Evolutionary conservation across 2,797 vertebrate genomes (phyloP), one percentile per base, ranked within the genome.

Genomic region (Hippocampus kuda): DNA sequence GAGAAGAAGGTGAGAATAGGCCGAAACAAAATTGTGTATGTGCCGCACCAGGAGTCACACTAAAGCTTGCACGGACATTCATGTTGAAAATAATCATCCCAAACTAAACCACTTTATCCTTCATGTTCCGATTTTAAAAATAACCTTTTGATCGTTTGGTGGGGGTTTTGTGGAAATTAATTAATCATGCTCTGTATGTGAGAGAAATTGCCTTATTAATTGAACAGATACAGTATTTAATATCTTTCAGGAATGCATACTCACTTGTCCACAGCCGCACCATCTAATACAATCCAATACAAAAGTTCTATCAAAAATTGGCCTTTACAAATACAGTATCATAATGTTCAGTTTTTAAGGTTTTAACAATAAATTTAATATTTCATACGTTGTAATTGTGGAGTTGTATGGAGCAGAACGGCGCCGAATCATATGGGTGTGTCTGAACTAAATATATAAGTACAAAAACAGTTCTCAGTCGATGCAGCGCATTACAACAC

Each of bases 11-110:
- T 24, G 26, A 46, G 65, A 66, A 38, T 44, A 66, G 60, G 71
- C 67, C 73, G 26, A 72, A 74, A 80, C 76, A 27, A 81, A 81
- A 73, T 77, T 76, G 51, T 72, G 67, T 59, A 76, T 72, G 71
- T 70, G 74, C 62, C 70, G 71, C 57, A 67, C 61, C 53, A 71
- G 68, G 53, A 71, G 66, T 41, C 46, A 30, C 9, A 66, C 20
- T 38, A 68, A 56, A n/a, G 51, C 27, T 70, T 54, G 27, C 44
- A 54, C 59, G 61, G 68, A 61, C 42, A 70, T n/a, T 0, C n/a
- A 61, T 27, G 38, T 59, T 27, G 26, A 56, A 56, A 24, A 26
- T 26, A 12, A 53, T 53, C 51, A 5, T 53, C 18, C 15, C 16
- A 38, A 38, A 38, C 11, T 2, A 13, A 44, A 44, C 11, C 42